Percentiles rank a stretch among this genome's conserved stretches.
These are phyloP conservation scores for Nemapogon koenigi DNA, from an alignment of 2,888 invertebrate species.

Conservation along the genomic window DNA sequence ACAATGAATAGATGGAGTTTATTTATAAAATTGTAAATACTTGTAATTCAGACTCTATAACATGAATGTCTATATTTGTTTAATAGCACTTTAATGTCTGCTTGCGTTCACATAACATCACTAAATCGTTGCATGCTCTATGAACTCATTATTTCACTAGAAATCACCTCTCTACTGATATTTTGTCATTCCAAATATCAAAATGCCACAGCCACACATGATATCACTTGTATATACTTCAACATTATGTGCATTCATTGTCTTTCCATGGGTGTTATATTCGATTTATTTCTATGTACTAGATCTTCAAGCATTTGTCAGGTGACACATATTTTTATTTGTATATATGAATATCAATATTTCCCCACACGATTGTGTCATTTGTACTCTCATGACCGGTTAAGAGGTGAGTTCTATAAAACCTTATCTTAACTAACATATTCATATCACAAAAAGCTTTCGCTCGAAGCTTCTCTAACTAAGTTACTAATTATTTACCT, in stretches of 20 bases:
- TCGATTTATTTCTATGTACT: slow-evolving; percentile 29
- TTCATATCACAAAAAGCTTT: no score
- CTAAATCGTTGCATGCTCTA: slow-evolving; percentile 19
- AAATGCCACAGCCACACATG: slow-evolving; percentile 28
- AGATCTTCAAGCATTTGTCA: slow-evolving; percentile 71
- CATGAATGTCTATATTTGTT: not conserved
- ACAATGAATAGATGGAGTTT: not conserved
- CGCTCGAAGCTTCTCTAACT: no score
- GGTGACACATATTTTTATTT: slow-evolving; percentile 62
- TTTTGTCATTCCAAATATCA: no score
- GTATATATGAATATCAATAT: slow-evolving; percentile 15
- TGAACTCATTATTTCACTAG: slow-evolving; percentile 27
- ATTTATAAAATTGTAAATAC: not conserved
- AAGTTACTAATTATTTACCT: not conserved
- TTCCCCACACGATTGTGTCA: no score
- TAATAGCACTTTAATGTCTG: not conserved
- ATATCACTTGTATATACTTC: slow-evolving; percentile 37
- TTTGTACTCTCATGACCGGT: slow-evolving; percentile 24
- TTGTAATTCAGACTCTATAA: not conserved
- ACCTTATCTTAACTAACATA: slow-evolving; percentile 7
- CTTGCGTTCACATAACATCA: not conserved
- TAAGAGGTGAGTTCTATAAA: slow-evolving; percentile 56
- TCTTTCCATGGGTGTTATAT: slow-evolving; percentile 42
- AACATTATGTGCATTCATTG: not conserved
- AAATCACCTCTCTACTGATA: slow-evolving; percentile 48